Conservation (phyloP, 1,140 invertebrate genomes). For the Cyclina sinensis region DNA sequence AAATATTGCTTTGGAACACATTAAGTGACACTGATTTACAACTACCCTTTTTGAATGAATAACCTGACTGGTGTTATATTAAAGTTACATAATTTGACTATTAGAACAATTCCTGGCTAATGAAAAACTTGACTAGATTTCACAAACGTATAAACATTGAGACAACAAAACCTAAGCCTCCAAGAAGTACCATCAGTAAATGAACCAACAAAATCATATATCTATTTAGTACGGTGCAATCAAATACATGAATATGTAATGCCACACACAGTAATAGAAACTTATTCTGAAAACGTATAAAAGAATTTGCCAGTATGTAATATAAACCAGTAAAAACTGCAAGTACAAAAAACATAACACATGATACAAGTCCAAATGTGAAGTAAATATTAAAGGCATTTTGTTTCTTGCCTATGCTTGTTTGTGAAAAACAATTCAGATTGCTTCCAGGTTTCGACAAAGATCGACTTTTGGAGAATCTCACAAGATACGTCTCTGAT, state of each 20-base stretch:
- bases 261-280: not conserved
- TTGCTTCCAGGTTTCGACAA: not conserved
- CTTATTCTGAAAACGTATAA: slow-evolving; percentile 25
- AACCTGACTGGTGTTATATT: no score
- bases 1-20: no score
- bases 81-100: no score
- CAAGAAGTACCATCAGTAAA: not conserved
- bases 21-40: no score
- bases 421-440: not conserved
- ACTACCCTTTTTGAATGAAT: no score
- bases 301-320: not conserved
- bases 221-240: not conserved
- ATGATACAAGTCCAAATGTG: not conserved
- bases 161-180: not conserved
- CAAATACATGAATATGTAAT: slow-evolving; percentile 18
- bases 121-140: not conserved
- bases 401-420: slow-evolving; percentile 29
- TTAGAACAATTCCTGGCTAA: no score
- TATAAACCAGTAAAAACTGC: not conserved
- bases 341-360: not conserved
- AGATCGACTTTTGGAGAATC: not conserved
- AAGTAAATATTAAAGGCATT: not conserved
- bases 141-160: slow-evolving; percentile 8
- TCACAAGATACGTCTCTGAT: not conserved
- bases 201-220: slow-evolving; percentile 9